These are phyloP conservation scores for Epinephelus lanceolatus DNA, from an alignment of 2,113 vertebrate species.

Conservation along the genomic window DNA sequence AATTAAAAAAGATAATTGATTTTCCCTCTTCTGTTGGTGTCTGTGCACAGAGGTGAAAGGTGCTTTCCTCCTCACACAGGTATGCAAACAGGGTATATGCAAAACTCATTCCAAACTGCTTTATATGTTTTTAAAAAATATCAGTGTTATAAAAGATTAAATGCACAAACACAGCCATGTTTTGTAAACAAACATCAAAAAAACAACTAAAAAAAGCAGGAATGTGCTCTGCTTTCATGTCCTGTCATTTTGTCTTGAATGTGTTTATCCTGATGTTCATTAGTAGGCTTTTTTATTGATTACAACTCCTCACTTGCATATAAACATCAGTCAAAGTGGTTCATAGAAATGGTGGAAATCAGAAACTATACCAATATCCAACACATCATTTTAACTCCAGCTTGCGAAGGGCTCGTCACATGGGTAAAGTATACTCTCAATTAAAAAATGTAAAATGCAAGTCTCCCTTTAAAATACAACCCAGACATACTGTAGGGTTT, in stretches of 20 bases:
- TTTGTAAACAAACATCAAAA: constrained; percentile 55
- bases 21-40: constrained; percentile 73
- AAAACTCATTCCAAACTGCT: constrained; percentile 54
- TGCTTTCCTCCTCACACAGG: constrained; percentile 39
- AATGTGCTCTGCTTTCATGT: constrained; percentile 54
- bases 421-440: too few species aligned
- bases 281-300: neutral
- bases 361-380: constrained; percentile 1
- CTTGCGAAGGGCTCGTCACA: too few species aligned
- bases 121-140: constrained; percentile 33
- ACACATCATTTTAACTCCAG: neutral
- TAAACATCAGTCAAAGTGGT: neutral
- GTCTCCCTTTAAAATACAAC: too few species aligned
- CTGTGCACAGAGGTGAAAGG: constrained; percentile 45
- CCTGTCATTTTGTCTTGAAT: constrained; percentile 16
- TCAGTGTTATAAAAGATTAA: constrained; percentile 42
- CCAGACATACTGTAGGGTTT: too few species aligned
- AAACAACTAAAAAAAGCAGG: constrained; percentile 31
- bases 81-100: constrained; percentile 61
- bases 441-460: too few species aligned
- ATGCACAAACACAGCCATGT: constrained; percentile 41
- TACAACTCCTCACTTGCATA: neutral
- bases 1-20: constrained; percentile 84
- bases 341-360: neutral
- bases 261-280: constrained; percentile 38